Evolutionary conservation across 1,140 invertebrate species (phyloP), one percentile per base, ranked within the genome.

Genomic region (Gonioctena quinquepunctata): DNA sequence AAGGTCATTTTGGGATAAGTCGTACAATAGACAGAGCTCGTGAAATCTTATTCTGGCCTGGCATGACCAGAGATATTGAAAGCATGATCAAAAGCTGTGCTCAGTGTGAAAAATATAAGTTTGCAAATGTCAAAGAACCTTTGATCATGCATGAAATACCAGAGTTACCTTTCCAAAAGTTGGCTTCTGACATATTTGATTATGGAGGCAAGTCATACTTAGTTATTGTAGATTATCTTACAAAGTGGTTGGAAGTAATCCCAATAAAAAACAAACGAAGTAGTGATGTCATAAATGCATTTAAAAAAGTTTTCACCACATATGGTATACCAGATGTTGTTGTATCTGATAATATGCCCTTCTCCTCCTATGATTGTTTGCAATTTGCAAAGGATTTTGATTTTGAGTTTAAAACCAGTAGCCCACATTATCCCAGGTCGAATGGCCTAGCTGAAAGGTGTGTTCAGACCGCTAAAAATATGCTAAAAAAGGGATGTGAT

Each of bases 61-160:
- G 74, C n/a, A 83, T 86, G 66, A 73, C 69, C 26, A 75, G 72
- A 56, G 76, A 86, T 52, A 82, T 86, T 19, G 78, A 82, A 77
- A 69, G 82, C 18, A 61, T 76, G n/a, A 69, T 85, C n/a, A 49
- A 49, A 49, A 80, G 76, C 57, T 85, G 83, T 77, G 49, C 68
- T 33, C 75, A 60, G 21, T 86, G 84, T 72, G 1, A 70, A 21
- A 78, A 75, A 69, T 78, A 73, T 71, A 60, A 60, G 57, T 73
- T 67, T 11, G 70, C 64, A 16, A 79, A 80, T 65, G n/a, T 33
- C 7, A 82, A 81, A 73, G 79, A 85, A 73, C 79, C 83, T 8
- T 62, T 85, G 66, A 66, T 76, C 16, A 28, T 57, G 25, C 73
- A 77, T 64, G 68, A 79, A 56, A 74, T 81, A 57, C 80, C 82